These are phyloP conservation scores for Leucania comma DNA, from an alignment of 2,888 invertebrate genomes.

Conservation along the genomic window DNA sequence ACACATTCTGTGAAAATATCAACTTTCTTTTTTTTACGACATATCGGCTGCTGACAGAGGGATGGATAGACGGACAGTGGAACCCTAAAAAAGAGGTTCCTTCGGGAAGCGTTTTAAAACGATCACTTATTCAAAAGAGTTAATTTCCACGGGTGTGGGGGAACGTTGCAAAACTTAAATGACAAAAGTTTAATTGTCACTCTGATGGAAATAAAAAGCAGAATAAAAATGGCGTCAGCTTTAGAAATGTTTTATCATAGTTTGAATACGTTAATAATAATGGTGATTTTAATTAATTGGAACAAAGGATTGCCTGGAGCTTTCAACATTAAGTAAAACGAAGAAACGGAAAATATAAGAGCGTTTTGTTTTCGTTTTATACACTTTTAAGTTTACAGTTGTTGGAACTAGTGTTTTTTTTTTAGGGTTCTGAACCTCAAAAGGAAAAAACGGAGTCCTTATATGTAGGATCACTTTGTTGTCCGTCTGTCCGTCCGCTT, in stretches of 20 bases:
- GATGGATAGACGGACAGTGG: no score
- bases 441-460: no score
- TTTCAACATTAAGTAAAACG: slow-evolving; percentile 16
- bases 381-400: not conserved
- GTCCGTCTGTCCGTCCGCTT: no score
- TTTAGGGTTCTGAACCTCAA: no score
- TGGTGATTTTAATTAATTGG: slow-evolving; percentile 41
- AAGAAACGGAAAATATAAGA: not conserved
- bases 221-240: slow-evolving; percentile 40
- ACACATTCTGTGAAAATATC: no score
- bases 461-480: no score
- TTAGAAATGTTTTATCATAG: slow-evolving; percentile 28
- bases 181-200: slow-evolving; percentile 58
- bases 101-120: slow-evolving; percentile 23
- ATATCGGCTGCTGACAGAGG: no score
- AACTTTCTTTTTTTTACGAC: no score
- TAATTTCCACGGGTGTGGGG: slow-evolving; percentile 53
- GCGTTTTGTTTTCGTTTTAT: slow-evolving; percentile 1
- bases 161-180: slow-evolving; percentile 56
- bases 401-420: not conserved
- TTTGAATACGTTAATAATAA: slow-evolving; percentile 41
- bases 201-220: slow-evolving; percentile 47
- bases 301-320: slow-evolving; percentile 22
- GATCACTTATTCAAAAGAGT: slow-evolving; percentile 59
- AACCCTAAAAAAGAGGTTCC: not conserved